A percentile compares a stretch with the other conserved stretches of the same genome.
Conservation (phyloP, 2,113 vertebrate genomes). For the Junco hyemalis region DNA sequence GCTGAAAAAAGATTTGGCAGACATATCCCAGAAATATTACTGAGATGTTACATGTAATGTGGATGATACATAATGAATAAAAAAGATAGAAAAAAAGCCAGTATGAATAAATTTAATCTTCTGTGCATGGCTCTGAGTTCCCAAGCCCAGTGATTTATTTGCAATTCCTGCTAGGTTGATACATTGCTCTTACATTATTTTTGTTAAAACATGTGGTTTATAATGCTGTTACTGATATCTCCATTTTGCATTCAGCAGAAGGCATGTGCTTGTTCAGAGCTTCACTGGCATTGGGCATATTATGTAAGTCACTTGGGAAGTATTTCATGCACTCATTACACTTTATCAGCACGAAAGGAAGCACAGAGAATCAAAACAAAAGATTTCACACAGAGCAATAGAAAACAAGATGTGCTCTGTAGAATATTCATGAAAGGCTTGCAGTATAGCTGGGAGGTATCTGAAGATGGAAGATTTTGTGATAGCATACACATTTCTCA, state of each 20-base stretch:
- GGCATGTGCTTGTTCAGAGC: background rate
- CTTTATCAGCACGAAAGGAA: constrained; percentile 24
- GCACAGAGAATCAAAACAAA: constrained; percentile 41
- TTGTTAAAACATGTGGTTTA: background rate
- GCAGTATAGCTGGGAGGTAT: background rate
- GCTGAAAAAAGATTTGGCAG: background rate
- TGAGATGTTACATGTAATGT: background rate
- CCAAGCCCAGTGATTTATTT: background rate
- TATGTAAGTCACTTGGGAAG: constrained; percentile 32
- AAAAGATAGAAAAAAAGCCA: background rate
- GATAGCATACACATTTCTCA: background rate
- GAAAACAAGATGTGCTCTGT: background rate
- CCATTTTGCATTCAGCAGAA: background rate
- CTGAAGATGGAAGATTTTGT: background rate
- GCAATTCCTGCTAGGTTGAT: background rate
- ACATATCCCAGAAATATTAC: background rate
- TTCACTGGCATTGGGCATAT: background rate
- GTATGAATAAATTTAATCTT: background rate
- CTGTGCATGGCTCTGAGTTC: background rate
- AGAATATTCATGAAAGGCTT: constrained; percentile 43
- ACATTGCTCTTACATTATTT: background rate
- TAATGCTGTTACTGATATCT: background rate
- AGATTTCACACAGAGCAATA: constrained; percentile 11
- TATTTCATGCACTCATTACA: constrained; percentile 21
- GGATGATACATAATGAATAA: background rate